A percentile compares a stretch with the other conserved stretches of the same genome.
phyloP scores from a whole-genome alignment of 1,140 invertebrate species.

The Dinothrombium tinctorium region DNA sequence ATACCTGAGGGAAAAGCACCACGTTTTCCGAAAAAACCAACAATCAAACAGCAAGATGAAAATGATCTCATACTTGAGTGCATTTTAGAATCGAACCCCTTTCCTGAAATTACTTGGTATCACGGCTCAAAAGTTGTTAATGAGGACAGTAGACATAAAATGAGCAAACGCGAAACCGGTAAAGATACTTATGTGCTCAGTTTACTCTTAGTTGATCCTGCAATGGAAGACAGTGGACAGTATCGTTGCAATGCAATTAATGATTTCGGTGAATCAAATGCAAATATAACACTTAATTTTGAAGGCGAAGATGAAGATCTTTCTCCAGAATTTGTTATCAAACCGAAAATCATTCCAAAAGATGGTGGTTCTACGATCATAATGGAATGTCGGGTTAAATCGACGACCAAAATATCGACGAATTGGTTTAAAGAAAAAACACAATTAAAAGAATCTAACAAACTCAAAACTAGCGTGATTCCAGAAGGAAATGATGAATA shows the following conservation, averaged over 20 bases:
- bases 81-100: conserved; percentile 72
- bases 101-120: conserved; percentile 86
- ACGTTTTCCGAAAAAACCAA: conserved; percentile 87
- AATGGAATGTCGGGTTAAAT: conserved; percentile 83
- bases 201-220: conserved; percentile 64
- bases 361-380: conserved; percentile 80
- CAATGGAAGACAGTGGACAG: conserved; percentile 80
- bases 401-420: conserved; percentile 65
- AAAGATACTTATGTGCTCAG: conserved; percentile 67
- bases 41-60: conserved; percentile 79
- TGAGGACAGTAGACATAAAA: conserved; percentile 56
- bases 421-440: conserved; percentile 71
- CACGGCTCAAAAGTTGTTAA: conserved; percentile 56
- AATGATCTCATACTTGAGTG: conserved; percentile 87
- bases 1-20: conserved; percentile 83
- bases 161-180: conserved; percentile 52
- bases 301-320: conserved; percentile 43
- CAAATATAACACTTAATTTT: conserved; percentile 44
- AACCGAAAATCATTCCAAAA: conserved; percentile 90
- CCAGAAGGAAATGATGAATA: conserved; percentile 58
- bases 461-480: conserved; percentile 52
- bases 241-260: conserved; percentile 98
- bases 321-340: conserved; percentile 82
- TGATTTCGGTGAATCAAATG: conserved; percentile 93
- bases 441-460: conserved; percentile 54